Percentiles rank a stretch among this genome's conserved stretches.
These are phyloP conservation scores for Anolis apletophallus DNA, from an alignment of 2,797 vertebrate species.

Conservation along the genomic window DNA sequence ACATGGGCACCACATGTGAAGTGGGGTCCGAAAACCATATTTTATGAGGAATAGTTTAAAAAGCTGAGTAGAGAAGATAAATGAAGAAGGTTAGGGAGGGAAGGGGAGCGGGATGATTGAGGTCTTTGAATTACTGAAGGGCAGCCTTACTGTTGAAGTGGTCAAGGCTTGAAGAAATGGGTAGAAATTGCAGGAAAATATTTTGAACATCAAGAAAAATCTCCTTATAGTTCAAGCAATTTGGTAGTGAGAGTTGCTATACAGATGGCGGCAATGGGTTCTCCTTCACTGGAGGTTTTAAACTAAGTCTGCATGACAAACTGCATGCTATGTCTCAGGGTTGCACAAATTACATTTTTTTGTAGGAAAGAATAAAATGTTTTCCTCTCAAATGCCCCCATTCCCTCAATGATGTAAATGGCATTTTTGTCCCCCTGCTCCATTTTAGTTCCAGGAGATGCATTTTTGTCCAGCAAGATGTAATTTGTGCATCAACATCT, in stretches of 20 bases:
- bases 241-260: neutral
- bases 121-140: no score
- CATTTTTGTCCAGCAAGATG: no score
- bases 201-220: neutral
- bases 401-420: no score
- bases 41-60: neutral
- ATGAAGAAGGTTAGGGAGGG: no score
- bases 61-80: neutral
- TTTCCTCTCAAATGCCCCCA: no score
- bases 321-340: neutral
- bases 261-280: neutral
- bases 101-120: no score
- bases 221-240: neutral
- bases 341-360: no score
- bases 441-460: no score
- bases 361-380: no score
- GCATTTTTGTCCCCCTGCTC: no score
- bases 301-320: neutral
- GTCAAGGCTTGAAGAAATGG: neutral
- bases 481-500: no score
- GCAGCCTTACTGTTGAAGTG: neutral
- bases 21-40: neutral
- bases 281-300: neutral
- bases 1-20: neutral
- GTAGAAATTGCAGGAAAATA: neutral